Evolutionary conservation across 2,113 vertebrate species (phyloP).

Genomic region (Scomber scombrus): DNA sequence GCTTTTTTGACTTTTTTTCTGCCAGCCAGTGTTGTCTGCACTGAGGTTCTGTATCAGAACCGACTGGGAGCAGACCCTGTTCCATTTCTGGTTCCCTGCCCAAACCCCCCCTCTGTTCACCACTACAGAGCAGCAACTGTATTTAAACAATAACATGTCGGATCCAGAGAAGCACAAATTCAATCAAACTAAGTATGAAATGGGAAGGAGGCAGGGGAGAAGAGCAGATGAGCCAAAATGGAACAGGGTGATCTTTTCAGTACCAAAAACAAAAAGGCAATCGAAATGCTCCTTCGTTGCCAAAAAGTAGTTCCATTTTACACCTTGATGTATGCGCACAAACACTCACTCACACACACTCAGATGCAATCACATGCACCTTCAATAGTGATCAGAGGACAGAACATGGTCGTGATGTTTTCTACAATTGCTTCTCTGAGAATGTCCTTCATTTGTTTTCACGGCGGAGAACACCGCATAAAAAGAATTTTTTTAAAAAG

Average conservation of each 20-base stretch:
- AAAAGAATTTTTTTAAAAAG: slow-evolving; percentile 54
- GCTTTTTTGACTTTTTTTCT: slow-evolving; percentile 55
- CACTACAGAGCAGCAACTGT: slow-evolving; percentile 75
- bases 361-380: slow-evolving; percentile 74
- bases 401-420: slow-evolving; percentile 75
- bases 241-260: slow-evolving; percentile 73
- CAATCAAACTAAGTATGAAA: slow-evolving; percentile 54
- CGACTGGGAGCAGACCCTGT: slow-evolving; percentile 75
- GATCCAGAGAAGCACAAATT: slow-evolving; percentile 62
- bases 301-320: slow-evolving; percentile 79
- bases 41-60: slow-evolving; percentile 67
- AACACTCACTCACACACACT: slow-evolving; percentile 69
- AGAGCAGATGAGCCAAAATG: slow-evolving; percentile 68
- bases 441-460: slow-evolving; percentile 84
- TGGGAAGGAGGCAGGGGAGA: slow-evolving; percentile 52
- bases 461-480: slow-evolving; percentile 70
- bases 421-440: slow-evolving; percentile 79
- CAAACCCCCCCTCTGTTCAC: slow-evolving; percentile 61
- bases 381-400: slow-evolving; percentile 76
- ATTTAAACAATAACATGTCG: slow-evolving; percentile 63
- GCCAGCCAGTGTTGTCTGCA: slow-evolving; percentile 68
- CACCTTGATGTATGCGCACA: slow-evolving; percentile 76
- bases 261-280: slow-evolving; percentile 79
- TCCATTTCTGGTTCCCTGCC: slow-evolving; percentile 73
- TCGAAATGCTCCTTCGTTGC: slow-evolving; percentile 74